phyloP scores from a whole-genome alignment of 1,140 invertebrate genomes.

The Papilio helenus region DNA sequence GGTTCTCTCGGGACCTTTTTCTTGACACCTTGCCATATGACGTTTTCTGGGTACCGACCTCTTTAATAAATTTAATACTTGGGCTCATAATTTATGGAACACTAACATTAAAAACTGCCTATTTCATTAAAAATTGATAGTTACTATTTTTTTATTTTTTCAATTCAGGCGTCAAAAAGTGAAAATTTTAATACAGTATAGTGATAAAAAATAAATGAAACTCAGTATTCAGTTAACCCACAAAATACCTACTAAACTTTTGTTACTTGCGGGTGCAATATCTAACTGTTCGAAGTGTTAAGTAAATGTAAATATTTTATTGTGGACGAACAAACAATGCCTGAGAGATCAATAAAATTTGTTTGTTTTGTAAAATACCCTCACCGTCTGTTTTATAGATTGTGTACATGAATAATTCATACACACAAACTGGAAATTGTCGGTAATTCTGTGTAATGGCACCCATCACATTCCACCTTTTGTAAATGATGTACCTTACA shows the following conservation, averaged over 20 bases:
- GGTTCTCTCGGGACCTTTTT: conserved; percentile 29
- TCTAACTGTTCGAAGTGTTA: conserved; percentile 71
- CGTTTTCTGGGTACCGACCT: neutral
- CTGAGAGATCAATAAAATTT: conserved; percentile 83
- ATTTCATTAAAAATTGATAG: too few species aligned
- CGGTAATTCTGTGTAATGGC: conserved; percentile 35
- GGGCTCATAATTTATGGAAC: neutral
- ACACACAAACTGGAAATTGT: conserved; percentile 68
- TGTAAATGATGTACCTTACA: conserved; percentile 32
- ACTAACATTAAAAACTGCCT: neutral
- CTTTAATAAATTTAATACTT: neutral
- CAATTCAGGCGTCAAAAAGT: neutral
- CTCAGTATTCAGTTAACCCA: neutral
- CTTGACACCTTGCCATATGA: conserved; percentile 36
- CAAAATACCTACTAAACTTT: conserved; percentile 64
- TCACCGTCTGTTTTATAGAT: conserved; percentile 79
- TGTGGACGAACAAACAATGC: conserved; percentile 76
- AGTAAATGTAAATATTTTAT: conserved; percentile 83
- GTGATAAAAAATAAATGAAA: neutral
- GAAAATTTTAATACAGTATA: neutral
- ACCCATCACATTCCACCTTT: conserved; percentile 36
- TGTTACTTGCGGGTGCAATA: conserved; percentile 65
- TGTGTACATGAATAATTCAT: conserved; percentile 81
- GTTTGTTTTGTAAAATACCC: conserved; percentile 81
- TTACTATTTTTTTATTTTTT: too few species aligned